Conservation (phyloP, 2,113 vertebrate species). For the Daubentonia madagascariensis region DNA sequence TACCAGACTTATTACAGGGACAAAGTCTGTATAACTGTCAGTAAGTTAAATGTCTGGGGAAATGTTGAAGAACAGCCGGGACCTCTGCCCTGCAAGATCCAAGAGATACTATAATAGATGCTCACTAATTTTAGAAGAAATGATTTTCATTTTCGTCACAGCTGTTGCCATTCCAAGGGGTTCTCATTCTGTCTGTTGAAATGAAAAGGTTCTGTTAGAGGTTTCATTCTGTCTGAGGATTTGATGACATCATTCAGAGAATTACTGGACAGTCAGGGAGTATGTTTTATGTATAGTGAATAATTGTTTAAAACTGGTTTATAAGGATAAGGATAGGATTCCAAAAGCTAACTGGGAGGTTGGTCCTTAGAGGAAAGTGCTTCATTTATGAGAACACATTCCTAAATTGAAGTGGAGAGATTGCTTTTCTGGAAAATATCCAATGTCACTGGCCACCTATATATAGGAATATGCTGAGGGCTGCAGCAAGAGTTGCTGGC, state of each 20-base stretch:
- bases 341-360: neutral
- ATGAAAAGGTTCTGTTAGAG: neutral
- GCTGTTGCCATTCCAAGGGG: constrained; percentile 63
- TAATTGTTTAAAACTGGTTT: constrained; percentile 11
- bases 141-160: constrained; percentile 42
- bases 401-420: neutral
- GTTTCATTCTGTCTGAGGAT: neutral
- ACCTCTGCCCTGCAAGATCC: neutral
- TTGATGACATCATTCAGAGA: constrained; percentile 56
- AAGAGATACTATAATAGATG: neutral
- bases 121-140: constrained; percentile 59
- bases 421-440: neutral
- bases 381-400: neutral
- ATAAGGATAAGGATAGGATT: neutral
- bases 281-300: constrained; percentile 1
- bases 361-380: neutral
- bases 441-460: neutral
- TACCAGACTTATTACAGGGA: neutral
- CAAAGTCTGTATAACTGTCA: neutral
- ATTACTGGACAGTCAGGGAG: neutral
- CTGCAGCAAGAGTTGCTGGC: neutral
- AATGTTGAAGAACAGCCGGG: neutral
- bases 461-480: neutral
- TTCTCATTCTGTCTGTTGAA: neutral
- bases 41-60: neutral